Conservation (phyloP, 2,797 vertebrate genomes). For the Pygocentrus nattereri region DNA sequence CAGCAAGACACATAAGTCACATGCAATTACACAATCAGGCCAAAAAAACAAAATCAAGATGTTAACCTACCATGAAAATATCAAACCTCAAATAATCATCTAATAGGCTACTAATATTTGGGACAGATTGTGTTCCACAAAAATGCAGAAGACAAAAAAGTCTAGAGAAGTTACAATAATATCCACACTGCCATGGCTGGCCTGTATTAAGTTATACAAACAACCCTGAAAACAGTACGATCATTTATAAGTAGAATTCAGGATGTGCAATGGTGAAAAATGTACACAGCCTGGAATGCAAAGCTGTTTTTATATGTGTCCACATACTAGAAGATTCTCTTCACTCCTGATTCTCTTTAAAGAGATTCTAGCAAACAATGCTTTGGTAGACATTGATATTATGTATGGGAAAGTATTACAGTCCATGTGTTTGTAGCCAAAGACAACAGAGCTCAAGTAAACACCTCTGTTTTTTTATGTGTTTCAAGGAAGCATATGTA, state of each 20-base stretch:
- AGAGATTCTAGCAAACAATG: background rate
- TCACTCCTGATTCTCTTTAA: background rate
- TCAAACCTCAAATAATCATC: background rate
- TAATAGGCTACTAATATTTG: background rate
- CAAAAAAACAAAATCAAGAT: slow-evolving; percentile 34
- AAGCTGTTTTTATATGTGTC: background rate
- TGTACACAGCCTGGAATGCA: background rate
- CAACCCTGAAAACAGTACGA: background rate
- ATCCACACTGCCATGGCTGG: too few relatives aligned
- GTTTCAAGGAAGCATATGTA: slow-evolving; percentile 37
- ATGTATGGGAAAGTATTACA: background rate
- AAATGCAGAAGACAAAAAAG: too few relatives aligned
- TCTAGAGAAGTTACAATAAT: too few relatives aligned
- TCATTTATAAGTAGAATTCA: too few relatives aligned
- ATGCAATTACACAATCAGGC: slow-evolving; percentile 28
- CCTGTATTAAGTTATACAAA: too few relatives aligned
- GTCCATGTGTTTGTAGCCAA: slow-evolving; percentile 44
- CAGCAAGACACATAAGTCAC: background rate
- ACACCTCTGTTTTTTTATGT: slow-evolving; percentile 12
- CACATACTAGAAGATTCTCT: background rate
- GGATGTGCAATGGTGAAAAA: background rate
- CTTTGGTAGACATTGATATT: background rate
- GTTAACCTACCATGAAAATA: background rate
- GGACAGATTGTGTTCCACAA: background rate
- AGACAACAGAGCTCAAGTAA: slow-evolving; percentile 40